phyloP scores from a whole-genome alignment of 2,888 invertebrate species.

The Caenorhabditis sulstoni region DNA sequence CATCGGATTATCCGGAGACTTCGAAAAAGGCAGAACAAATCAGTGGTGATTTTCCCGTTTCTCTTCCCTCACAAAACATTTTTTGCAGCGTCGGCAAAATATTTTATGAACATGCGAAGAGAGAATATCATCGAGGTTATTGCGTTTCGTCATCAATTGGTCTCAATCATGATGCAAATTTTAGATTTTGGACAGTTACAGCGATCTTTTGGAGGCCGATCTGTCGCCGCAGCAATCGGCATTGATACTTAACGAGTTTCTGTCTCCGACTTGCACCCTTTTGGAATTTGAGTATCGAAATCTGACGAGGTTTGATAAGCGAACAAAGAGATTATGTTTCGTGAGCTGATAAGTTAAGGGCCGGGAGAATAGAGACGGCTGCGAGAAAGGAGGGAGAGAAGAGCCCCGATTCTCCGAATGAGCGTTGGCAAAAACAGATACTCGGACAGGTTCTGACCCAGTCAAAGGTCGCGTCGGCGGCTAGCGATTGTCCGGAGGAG shows the following conservation, averaged over 20 bases:
- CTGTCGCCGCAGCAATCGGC: conserved; percentile 2
- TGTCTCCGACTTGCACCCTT: conserved; percentile 25
- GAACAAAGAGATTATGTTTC: too few relatives aligned
- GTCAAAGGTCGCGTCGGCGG: too few relatives aligned
- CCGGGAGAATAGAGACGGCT: conserved; percentile 3
- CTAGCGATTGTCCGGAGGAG: background rate
- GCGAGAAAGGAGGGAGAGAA: background rate
- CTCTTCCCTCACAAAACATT: background rate
- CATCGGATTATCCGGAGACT: conserved; percentile 1
- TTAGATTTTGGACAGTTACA: conserved; percentile 2
- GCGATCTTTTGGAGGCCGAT: conserved; percentile 1
- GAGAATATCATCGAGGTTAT: conserved; percentile 10
- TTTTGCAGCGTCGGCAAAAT: conserved; percentile 23
- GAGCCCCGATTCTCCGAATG: background rate
- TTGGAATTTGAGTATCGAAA: conserved; percentile 31
- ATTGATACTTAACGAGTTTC: conserved; percentile 15
- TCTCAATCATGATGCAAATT: background rate
- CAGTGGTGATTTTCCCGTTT: background rate
- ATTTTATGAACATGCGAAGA: conserved; percentile 11
- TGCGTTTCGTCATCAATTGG: too few relatives aligned
- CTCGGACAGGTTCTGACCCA: conserved; percentile 22
- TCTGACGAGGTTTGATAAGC: conserved; percentile 9
- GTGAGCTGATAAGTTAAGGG: background rate
- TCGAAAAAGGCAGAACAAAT: conserved; percentile 1
- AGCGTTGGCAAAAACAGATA: conserved; percentile 30